phyloP scores from a whole-genome alignment of 2,797 vertebrate genomes.

The Naso thynnoides region DNA sequence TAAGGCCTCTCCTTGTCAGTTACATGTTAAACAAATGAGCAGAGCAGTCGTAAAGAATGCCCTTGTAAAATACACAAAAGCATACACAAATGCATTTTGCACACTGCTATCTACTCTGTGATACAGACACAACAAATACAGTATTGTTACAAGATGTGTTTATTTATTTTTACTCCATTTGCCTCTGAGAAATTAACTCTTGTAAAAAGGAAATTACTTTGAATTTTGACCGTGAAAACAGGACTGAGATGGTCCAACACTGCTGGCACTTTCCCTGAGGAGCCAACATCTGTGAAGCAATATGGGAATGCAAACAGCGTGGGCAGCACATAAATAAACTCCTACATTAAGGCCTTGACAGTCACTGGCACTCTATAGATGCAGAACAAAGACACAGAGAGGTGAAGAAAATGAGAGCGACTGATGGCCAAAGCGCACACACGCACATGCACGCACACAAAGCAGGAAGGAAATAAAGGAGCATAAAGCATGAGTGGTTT shows the following conservation, averaged over 20 bases:
- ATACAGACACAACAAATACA: slow-evolving; percentile 30
- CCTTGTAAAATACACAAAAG: slow-evolving; percentile 58
- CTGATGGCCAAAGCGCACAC: slow-evolving; percentile 47
- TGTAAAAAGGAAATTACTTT: slow-evolving; percentile 2
- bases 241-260: slow-evolving; percentile 17
- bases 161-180: slow-evolving; percentile 51
- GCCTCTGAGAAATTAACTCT: slow-evolving; percentile 40
- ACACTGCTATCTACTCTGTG: slow-evolving; percentile 15
- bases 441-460: slow-evolving; percentile 22
- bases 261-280: slow-evolving; percentile 24
- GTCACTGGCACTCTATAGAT: slow-evolving; percentile 43
- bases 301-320: slow-evolving; percentile 54
- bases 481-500: slow-evolving; percentile 43
- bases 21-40: slow-evolving; percentile 74
- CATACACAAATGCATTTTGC: slow-evolving; percentile 39
- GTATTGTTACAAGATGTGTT: slow-evolving; percentile 16
- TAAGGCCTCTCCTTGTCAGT: slow-evolving; percentile 70
- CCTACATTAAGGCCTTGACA: slow-evolving; percentile 55
- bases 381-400: slow-evolving; percentile 54
- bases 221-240: slow-evolving; percentile 26
- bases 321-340: slow-evolving; percentile 53
- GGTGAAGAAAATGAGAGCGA: slow-evolving; percentile 45
- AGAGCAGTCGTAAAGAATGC: slow-evolving; percentile 63
- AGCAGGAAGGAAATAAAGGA: slow-evolving; percentile 29
- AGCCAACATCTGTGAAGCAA: slow-evolving; percentile 52